A percentile compares a stretch with the other conserved stretches of the same genome.
Evolutionary conservation across 2,113 vertebrate genomes (phyloP).

Genomic region (Oxyura jamaicensis): DNA sequence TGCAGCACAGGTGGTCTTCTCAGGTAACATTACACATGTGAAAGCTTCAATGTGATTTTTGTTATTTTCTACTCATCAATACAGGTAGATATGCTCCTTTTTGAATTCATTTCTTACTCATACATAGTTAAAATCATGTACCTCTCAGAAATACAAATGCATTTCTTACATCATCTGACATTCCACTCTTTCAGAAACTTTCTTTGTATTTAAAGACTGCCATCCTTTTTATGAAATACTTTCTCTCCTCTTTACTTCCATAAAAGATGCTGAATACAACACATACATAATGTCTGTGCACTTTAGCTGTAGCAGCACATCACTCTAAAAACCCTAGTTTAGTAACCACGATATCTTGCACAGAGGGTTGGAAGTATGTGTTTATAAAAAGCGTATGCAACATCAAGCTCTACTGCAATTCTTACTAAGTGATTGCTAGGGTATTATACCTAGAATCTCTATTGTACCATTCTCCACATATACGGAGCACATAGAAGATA

Average conservation of each 20-base stretch:
- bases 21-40: background rate
- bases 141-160: background rate
- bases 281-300: accelerated
- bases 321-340: background rate
- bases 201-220: background rate
- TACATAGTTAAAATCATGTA: background rate
- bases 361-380: background rate
- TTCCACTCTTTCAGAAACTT: background rate
- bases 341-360: background rate
- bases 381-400: background rate
- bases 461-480: background rate
- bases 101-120: background rate
- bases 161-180: background rate
- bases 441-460: background rate
- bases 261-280: background rate
- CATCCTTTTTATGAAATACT: background rate
- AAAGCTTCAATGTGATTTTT: background rate
- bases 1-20: background rate
- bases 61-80: background rate
- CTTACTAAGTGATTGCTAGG: background rate
- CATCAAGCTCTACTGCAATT: background rate
- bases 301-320: background rate
- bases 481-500: background rate
- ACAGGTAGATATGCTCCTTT: background rate
- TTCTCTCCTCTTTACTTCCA: background rate